Percentiles rank a stretch among this genome's conserved stretches.
Conservation (phyloP, 2,797 vertebrate genomes). For the Myioborus miniatus region DNA sequence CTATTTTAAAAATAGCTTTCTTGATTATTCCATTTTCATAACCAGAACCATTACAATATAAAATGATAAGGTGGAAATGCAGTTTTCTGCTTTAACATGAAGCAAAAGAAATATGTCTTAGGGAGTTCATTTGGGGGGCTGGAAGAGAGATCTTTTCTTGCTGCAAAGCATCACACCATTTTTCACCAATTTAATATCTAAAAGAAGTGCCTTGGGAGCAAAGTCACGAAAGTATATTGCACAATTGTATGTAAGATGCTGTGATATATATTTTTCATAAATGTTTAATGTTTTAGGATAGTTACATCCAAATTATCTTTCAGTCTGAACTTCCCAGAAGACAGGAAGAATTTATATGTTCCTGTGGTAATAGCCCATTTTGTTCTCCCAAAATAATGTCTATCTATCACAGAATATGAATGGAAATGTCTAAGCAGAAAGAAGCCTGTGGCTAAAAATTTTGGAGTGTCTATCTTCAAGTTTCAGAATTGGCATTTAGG, state of each 20-base stretch:
- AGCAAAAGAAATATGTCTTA: background rate
- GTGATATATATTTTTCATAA: constrained; percentile 51
- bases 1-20: constrained; percentile 1
- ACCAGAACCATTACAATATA: background rate
- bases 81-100: constrained; percentile 30
- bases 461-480: background rate
- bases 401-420: constrained; percentile 7
- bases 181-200: constrained; percentile 33
- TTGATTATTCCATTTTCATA: constrained; percentile 30
- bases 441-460: constrained; percentile 11
- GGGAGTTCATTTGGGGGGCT: background rate
- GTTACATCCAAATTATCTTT: background rate
- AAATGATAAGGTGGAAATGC: constrained; percentile 21
- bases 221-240: background rate
- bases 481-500: background rate
- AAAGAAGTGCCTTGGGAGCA: constrained; percentile 1
- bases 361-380: background rate
- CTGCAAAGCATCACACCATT: background rate
- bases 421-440: background rate
- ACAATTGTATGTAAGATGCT: background rate
- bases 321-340: constrained; percentile 13
- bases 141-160: background rate
- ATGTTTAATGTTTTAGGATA: constrained; percentile 15
- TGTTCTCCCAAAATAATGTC: background rate
- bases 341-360: background rate